phyloP scores from a whole-genome alignment of 2,797 vertebrate species.

The Hemitrygon akajei region DNA sequence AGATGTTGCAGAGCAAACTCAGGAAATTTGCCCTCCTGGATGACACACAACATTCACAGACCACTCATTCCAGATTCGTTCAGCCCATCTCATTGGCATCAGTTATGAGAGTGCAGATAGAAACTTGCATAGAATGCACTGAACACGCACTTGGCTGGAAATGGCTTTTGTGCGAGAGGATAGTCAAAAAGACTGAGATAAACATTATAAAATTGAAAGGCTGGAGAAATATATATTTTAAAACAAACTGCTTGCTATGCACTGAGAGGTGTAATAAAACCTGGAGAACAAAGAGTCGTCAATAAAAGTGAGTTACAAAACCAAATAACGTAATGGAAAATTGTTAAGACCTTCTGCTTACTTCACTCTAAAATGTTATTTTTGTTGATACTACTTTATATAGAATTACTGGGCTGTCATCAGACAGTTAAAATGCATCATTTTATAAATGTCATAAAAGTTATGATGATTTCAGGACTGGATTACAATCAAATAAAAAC shows the following conservation, averaged over 20 bases:
- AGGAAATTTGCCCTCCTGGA: too few species aligned
- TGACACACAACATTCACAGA: neutral
- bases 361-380: neutral
- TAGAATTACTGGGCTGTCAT: neutral
- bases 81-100: neutral
- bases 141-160: neutral
- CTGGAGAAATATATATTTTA: conserved; percentile 6
- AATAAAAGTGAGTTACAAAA: neutral
- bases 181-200: neutral
- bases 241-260: neutral
- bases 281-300: neutral
- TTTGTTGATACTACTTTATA: conserved; percentile 24
- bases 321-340: neutral
- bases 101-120: neutral
- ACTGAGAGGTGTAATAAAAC: neutral
- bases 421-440: neutral
- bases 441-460: conserved; percentile 31
- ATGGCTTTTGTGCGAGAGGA: neutral
- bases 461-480: neutral
- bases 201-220: neutral
- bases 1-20: neutral
- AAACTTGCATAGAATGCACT: neutral
- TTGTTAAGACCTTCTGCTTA: conserved; percentile 2
- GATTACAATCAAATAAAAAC: conserved; percentile 18
- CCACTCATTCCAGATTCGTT: neutral